Evolutionary conservation across 2,113 vertebrate genomes (phyloP).

Genomic region (Eleginops maclovinus): DNA sequence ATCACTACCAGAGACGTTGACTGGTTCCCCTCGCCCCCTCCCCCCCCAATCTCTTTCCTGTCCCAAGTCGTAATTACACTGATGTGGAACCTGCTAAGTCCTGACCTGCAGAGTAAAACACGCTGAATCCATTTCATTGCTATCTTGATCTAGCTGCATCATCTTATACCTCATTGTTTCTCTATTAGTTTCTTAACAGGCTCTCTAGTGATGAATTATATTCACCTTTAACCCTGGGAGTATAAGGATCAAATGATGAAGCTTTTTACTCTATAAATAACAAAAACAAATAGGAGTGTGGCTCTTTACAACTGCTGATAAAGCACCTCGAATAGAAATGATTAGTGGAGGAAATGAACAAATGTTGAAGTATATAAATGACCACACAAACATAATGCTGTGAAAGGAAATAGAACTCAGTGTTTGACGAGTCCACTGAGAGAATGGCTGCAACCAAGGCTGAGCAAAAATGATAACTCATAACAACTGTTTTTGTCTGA

Average conservation of each 20-base stretch:
- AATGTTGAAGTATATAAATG: constrained; percentile 8
- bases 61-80: constrained; percentile 74
- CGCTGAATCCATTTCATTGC: constrained; percentile 50
- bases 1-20: constrained; percentile 65
- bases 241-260: constrained; percentile 46
- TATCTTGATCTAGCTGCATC: constrained; percentile 48
- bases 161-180: constrained; percentile 20
- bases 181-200: constrained; percentile 32
- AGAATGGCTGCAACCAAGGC: background rate
- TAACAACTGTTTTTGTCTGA: too few species aligned
- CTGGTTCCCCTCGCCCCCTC: constrained; percentile 54
- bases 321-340: constrained; percentile 20
- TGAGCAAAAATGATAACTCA: too few species aligned
- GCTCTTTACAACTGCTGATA: constrained; percentile 38
- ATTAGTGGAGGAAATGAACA: constrained; percentile 12
- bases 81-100: constrained; percentile 70
- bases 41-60: constrained; percentile 44
- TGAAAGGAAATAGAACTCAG: background rate
- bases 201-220: constrained; percentile 44
- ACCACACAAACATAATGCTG: background rate
- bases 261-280: constrained; percentile 43
- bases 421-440: background rate
- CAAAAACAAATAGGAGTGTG: background rate
- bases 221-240: constrained; percentile 35
- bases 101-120: constrained; percentile 62